Evolutionary conservation across 2,113 vertebrate species (phyloP).

Genomic region (Erpornis zantholeuca): DNA sequence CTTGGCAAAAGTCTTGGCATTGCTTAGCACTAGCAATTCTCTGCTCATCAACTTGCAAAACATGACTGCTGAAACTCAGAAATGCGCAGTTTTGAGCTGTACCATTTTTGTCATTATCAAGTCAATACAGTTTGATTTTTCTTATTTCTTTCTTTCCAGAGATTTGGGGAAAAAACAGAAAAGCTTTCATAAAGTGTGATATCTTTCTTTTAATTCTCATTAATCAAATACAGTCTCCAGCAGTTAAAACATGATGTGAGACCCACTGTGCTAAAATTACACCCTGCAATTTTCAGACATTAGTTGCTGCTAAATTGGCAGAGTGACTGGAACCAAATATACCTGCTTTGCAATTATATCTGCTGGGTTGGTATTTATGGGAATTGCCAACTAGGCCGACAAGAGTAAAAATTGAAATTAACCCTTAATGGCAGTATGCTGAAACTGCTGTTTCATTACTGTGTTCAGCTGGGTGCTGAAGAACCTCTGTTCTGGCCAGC

Average conservation of each 20-base stretch:
- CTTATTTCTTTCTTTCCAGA: background rate
- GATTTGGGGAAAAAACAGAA: background rate
- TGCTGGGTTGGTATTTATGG: slow-evolving; percentile 1
- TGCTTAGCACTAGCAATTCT: background rate
- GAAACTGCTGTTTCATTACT: background rate
- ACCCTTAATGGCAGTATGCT: background rate
- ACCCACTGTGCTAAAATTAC: slow-evolving; percentile 65
- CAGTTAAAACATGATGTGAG: background rate
- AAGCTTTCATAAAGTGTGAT: background rate
- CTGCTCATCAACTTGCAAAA: background rate
- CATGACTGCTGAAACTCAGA: background rate
- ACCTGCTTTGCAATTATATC: slow-evolving; percentile 67
- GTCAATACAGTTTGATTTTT: background rate
- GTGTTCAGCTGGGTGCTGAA: background rate
- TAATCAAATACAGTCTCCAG: slow-evolving; percentile 48
- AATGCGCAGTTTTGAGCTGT: background rate
- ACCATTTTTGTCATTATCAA: background rate
- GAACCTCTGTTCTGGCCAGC: background rate
- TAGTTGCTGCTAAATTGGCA: background rate
- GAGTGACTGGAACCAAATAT: slow-evolving; percentile 28
- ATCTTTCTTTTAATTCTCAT: background rate
- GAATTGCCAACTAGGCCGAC: slow-evolving; percentile 17
- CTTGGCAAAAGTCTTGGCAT: background rate
- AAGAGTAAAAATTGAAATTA: slow-evolving; percentile 40
- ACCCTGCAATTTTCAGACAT: slow-evolving; percentile 67